Percentiles rank a stretch among this genome's conserved stretches.
phyloP scores from a whole-genome alignment of 2,888 invertebrate genomes.

The Meiosimyza decipiens region DNA sequence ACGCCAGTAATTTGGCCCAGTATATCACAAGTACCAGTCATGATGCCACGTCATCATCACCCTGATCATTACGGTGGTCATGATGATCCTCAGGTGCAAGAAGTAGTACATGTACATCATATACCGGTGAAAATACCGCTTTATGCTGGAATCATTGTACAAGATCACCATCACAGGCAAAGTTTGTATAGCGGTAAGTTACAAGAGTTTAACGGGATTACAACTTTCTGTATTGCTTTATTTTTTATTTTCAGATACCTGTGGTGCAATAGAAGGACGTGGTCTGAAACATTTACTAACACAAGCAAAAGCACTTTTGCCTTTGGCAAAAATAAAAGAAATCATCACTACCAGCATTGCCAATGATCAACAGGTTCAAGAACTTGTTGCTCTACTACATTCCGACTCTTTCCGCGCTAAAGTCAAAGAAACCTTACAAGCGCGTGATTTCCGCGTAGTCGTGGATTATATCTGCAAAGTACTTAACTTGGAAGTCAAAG shows the following conservation, averaged over 20 bases:
- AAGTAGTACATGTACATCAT: background rate
- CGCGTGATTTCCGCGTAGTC: conserved; percentile 46
- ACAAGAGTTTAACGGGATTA: background rate
- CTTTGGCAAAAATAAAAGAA: conserved; percentile 47
- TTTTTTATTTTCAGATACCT: conserved; percentile 29
- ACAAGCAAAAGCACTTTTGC: conserved; percentile 49
- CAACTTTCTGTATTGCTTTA: too few species aligned
- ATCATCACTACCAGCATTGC: conserved; percentile 47
- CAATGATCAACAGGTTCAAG: conserved; percentile 50
- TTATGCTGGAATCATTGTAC: background rate
- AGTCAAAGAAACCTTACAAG: conserved; percentile 39
- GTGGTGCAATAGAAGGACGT: conserved; percentile 32
- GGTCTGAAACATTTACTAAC: conserved; percentile 51
- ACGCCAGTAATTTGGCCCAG: background rate
- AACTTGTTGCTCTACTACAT: conserved; percentile 44
- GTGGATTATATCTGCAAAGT: conserved; percentile 49
- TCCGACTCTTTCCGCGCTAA: conserved; percentile 44
- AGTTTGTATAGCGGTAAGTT: too few species aligned
- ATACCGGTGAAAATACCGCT: background rate
- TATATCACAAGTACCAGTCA: background rate
- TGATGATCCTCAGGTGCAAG: background rate
- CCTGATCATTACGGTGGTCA: background rate
- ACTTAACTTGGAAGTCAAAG: conserved; percentile 50
- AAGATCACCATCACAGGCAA: background rate
- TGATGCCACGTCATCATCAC: background rate